A percentile compares a stretch with the other conserved stretches of the same genome.
phyloP scores from a whole-genome alignment of 2,113 vertebrate species.

The Vidua chalybeata region DNA sequence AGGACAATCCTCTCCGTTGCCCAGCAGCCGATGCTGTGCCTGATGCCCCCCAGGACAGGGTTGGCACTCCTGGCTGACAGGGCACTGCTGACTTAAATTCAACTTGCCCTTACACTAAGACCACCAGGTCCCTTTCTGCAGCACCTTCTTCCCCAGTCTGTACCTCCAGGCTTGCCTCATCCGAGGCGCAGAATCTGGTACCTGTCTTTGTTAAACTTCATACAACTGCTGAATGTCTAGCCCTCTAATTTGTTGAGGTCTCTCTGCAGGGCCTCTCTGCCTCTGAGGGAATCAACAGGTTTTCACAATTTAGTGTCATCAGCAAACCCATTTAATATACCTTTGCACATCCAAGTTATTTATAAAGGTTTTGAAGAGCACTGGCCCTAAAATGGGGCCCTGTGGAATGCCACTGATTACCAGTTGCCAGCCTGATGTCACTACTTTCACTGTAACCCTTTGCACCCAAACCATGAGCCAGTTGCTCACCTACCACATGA shows the following conservation, averaged over 20 bases:
- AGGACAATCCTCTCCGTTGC: neutral
- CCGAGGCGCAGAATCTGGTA: neutral
- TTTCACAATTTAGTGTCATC: neutral
- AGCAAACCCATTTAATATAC: neutral
- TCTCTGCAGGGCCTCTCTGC: neutral
- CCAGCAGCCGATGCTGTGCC: rapidly evolving
- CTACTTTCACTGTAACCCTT: neutral
- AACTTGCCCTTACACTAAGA: rapidly evolving
- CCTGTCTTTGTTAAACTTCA: neutral
- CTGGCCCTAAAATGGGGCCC: neutral
- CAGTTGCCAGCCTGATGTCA: neutral
- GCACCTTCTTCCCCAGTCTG: neutral
- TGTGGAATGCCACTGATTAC: neutral
- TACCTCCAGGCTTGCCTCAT: neutral
- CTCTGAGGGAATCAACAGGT: neutral
- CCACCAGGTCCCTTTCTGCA: neutral
- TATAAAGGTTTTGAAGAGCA: neutral
- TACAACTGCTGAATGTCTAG: neutral
- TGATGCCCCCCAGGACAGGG: neutral
- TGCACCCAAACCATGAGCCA: neutral
- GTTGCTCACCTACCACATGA: neutral
- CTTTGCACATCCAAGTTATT: neutral
- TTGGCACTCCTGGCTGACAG: neutral
- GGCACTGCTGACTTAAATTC: neutral
- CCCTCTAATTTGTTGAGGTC: neutral